Percentiles rank a stretch among this genome's conserved stretches.
phyloP scores from a whole-genome alignment of 2,797 vertebrate genomes.

The Corythornis leucogaster region DNA sequence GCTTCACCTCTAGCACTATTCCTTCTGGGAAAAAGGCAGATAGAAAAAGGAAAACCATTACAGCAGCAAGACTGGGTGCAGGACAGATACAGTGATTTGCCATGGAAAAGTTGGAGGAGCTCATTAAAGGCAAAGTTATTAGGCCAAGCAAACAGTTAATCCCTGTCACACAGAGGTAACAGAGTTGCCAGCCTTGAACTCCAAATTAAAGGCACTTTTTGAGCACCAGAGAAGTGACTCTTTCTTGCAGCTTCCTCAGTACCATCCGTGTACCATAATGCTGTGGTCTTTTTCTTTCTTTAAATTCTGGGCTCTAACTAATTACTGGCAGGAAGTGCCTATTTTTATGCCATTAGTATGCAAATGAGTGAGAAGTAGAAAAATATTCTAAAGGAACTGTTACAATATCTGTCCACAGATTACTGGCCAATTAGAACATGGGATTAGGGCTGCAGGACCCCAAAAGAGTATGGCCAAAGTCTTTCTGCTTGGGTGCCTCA shows the following conservation, averaged over 20 bases:
- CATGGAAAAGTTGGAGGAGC: conserved; percentile 14
- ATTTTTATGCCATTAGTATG: conserved; percentile 78
- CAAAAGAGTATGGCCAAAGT: conserved; percentile 62
- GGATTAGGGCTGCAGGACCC: conserved; percentile 56
- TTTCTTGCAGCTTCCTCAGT: conserved; percentile 73
- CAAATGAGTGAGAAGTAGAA: conserved; percentile 74
- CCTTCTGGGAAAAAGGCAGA: neutral
- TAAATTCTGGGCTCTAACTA: conserved; percentile 72
- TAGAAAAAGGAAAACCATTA: neutral
- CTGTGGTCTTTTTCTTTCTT: conserved; percentile 72
- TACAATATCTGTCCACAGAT: conserved; percentile 75
- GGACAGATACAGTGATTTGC: conserved; percentile 47
- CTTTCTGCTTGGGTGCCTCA: conserved; percentile 64
- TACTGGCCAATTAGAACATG: conserved; percentile 74
- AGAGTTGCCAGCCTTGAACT: conserved; percentile 66
- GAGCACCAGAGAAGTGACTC: conserved; percentile 63
- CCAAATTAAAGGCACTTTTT: conserved; percentile 65
- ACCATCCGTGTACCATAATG: conserved; percentile 74
- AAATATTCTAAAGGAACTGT: conserved; percentile 77
- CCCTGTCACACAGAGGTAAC: conserved; percentile 69
- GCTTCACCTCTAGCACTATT: neutral
- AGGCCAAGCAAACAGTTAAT: conserved; percentile 70
- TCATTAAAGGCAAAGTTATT: conserved; percentile 71
- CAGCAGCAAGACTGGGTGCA: neutral
- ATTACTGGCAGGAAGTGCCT: conserved; percentile 77